These are phyloP conservation scores for Parus major DNA, from an alignment of 2,113 vertebrate species.

Conservation along the genomic window DNA sequence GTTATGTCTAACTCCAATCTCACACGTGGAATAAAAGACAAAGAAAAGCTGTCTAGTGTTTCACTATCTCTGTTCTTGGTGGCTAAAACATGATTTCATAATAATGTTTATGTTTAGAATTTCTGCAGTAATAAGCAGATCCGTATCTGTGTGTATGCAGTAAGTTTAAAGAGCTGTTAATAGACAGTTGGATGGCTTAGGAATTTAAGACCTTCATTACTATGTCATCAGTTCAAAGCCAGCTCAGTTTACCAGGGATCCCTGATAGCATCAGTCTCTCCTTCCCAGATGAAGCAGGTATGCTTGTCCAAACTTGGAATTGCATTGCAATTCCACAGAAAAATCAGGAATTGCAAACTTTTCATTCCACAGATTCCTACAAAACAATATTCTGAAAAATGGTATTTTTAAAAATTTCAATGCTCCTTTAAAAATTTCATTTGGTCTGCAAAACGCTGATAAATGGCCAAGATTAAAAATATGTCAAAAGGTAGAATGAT, in stretches of 20 bases:
- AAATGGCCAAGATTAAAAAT: background rate
- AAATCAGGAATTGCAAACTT: background rate
- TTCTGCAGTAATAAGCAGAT: constrained; percentile 67
- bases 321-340: background rate
- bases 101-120: constrained; percentile 64
- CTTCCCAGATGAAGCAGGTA: constrained; percentile 11
- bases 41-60: constrained; percentile 18
- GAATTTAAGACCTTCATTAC: constrained; percentile 59
- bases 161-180: constrained; percentile 56
- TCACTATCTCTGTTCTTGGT: background rate
- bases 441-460: background rate
- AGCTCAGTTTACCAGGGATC: constrained; percentile 7
- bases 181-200: constrained; percentile 30
- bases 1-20: constrained; percentile 7
- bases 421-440: background rate
- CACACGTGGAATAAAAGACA: background rate
- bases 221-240: constrained; percentile 53
- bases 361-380: background rate
- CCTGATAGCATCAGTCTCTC: constrained; percentile 33
- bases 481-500: background rate
- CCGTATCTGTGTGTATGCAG: constrained; percentile 30
- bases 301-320: constrained; percentile 37
- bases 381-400: background rate
- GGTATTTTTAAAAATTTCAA: background rate
- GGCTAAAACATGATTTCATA: constrained; percentile 33